Percentiles rank a stretch among this genome's conserved stretches.
Evolutionary conservation across 2,797 vertebrate genomes (phyloP).

Genomic region (Lates japonicus): DNA sequence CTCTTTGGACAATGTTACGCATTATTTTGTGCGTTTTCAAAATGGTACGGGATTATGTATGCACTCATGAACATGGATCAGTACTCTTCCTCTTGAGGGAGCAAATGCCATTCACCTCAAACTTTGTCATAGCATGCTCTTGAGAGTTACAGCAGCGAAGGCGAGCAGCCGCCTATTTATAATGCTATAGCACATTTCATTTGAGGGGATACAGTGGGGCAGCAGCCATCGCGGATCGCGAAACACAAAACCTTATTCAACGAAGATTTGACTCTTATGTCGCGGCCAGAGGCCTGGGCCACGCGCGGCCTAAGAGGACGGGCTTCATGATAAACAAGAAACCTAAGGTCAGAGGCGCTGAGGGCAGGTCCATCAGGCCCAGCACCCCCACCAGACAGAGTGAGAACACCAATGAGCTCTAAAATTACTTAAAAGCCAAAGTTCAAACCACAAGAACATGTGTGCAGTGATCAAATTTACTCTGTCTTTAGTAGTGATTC

Average conservation of each 20-base stretch:
- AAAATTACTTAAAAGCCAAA: neutral
- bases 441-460: neutral
- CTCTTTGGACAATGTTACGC: slow-evolving; percentile 1
- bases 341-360: neutral
- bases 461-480: neutral
- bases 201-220: neutral
- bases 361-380: neutral
- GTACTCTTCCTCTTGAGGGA: neutral
- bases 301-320: neutral
- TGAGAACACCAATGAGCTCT: neutral
- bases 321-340: slow-evolving; percentile 6
- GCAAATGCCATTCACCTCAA: neutral
- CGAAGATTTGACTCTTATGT: neutral
- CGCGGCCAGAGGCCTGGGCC: slow-evolving; percentile 2
- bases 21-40: slow-evolving; percentile 25
- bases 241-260: slow-evolving; percentile 15
- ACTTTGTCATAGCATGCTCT: neutral
- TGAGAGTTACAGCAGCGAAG: neutral
- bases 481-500: neutral
- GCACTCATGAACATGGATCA: slow-evolving; percentile 9
- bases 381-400: neutral
- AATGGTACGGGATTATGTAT: neutral
- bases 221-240: neutral
- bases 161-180: neutral
- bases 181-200: neutral